phyloP scores from a whole-genome alignment of 2,888 invertebrate species.

The Penaeus monodon region DNA sequence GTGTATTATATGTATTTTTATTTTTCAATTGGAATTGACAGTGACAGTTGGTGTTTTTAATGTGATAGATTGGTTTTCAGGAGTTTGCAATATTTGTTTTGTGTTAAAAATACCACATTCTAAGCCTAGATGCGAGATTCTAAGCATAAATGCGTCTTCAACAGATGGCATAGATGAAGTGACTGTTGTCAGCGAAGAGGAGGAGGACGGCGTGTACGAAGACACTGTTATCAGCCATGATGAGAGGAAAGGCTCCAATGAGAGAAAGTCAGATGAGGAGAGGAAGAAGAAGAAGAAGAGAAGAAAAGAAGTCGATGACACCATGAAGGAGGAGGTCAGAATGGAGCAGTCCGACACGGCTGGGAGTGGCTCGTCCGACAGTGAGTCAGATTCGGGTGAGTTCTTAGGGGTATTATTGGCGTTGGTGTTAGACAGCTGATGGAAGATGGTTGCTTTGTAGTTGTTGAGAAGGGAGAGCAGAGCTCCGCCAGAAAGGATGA shows the following conservation, averaged over 20 bases:
- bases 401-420: not conserved
- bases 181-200: constrained; percentile 58
- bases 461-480: no score
- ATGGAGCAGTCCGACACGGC: constrained; percentile 24
- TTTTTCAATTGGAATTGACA: no score
- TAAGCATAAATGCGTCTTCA: no score
- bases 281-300: constrained; percentile 55
- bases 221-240: constrained; percentile 26
- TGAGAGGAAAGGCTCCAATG: constrained; percentile 32
- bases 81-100: no score
- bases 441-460: no score
- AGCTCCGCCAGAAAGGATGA: no score
- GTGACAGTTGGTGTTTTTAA: no score
- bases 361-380: constrained; percentile 35
- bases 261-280: constrained; percentile 44
- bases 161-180: constrained; percentile 55
- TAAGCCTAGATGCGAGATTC: no score
- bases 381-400: constrained; percentile 46
- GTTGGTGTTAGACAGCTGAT: not conserved
- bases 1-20: no score
- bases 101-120: no score
- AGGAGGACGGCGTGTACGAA: constrained; percentile 56
- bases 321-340: constrained; percentile 15
- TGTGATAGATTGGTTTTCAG: no score
- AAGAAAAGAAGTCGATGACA: constrained; percentile 35